Conservation (phyloP, 2,888 invertebrate species). For the Chromoteleia sp. region DNA sequence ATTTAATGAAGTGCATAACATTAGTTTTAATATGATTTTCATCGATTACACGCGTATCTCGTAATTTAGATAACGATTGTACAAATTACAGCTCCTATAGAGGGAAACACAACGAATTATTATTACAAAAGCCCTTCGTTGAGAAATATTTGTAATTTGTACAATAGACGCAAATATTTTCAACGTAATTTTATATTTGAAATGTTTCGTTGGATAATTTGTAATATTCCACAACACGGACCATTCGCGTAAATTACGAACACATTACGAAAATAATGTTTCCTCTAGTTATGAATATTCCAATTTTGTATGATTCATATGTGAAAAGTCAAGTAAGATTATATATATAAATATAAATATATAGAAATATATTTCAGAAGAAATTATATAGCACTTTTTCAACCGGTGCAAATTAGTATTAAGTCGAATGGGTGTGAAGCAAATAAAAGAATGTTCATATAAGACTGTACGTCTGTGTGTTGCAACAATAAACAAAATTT, state of each 20-base stretch:
- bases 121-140: neutral
- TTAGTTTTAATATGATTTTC: neutral
- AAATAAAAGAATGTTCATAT: slow-evolving; percentile 26
- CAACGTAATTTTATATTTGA: slow-evolving; percentile 5
- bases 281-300: slow-evolving; percentile 16
- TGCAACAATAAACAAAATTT: slow-evolving; percentile 12
- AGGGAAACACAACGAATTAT: slow-evolving; percentile 1
- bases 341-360: slow-evolving; percentile 15
- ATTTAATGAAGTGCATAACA: neutral
- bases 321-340: neutral
- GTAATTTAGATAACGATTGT: slow-evolving; percentile 8
- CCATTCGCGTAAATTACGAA: neutral
- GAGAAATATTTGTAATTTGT: slow-evolving; percentile 6
- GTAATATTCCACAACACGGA: slow-evolving; percentile 2
- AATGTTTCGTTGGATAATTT: neutral
- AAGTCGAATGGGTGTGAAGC: neutral
- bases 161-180: neutral
- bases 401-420: slow-evolving; percentile 31
- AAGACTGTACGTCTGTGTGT: neutral
- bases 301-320: slow-evolving; percentile 24
- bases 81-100: slow-evolving; percentile 4
- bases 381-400: slow-evolving; percentile 21
- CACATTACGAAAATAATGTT: slow-evolving; percentile 3
- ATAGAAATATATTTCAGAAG: slow-evolving; percentile 12
- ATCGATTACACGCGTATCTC: slow-evolving; percentile 5